Percentiles rank a stretch among this genome's conserved stretches.
These are phyloP conservation scores for Oncorhynchus gorbuscha DNA, from an alignment of 2,113 vertebrate genomes.

Conservation along the genomic window DNA sequence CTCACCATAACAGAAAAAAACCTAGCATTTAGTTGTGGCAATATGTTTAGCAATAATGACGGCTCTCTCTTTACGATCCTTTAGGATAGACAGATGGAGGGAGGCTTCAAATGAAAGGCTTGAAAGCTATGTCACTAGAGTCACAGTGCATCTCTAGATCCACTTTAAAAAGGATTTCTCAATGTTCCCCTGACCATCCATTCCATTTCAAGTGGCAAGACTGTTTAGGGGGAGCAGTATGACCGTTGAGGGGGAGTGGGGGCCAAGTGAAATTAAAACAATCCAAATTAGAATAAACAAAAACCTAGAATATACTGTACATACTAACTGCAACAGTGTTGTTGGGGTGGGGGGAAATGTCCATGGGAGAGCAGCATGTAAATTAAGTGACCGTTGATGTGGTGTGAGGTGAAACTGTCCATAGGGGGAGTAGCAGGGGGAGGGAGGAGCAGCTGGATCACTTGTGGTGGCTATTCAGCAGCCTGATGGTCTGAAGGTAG, in stretches of 20 bases:
- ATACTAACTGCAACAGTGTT: too few relatives aligned
- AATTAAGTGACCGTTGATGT: too few relatives aligned
- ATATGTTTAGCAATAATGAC: neutral
- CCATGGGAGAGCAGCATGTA: too few relatives aligned
- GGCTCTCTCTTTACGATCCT: neutral
- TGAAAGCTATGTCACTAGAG: neutral
- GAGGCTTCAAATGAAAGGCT: neutral
- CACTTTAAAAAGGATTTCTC: neutral
- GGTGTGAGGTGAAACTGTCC: too few relatives aligned
- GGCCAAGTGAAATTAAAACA: slow-evolving; percentile 18
- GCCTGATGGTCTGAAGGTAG: too few relatives aligned
- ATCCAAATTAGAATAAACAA: too few relatives aligned
- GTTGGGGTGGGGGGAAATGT: too few relatives aligned
- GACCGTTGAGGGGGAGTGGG: neutral
- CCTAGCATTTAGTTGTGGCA: neutral
- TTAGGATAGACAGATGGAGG: neutral
- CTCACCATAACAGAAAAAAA: neutral
- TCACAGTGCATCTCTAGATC: neutral
- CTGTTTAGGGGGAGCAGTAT: neutral
- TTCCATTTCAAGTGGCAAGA: neutral
- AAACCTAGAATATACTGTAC: too few relatives aligned
- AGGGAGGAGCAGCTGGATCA: too few relatives aligned
- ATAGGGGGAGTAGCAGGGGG: too few relatives aligned
- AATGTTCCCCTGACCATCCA: neutral
- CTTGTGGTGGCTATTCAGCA: too few relatives aligned